Base-by-base conservation (phyloP, 2,888 invertebrate species). In the Ormyrus labotus region DNA sequence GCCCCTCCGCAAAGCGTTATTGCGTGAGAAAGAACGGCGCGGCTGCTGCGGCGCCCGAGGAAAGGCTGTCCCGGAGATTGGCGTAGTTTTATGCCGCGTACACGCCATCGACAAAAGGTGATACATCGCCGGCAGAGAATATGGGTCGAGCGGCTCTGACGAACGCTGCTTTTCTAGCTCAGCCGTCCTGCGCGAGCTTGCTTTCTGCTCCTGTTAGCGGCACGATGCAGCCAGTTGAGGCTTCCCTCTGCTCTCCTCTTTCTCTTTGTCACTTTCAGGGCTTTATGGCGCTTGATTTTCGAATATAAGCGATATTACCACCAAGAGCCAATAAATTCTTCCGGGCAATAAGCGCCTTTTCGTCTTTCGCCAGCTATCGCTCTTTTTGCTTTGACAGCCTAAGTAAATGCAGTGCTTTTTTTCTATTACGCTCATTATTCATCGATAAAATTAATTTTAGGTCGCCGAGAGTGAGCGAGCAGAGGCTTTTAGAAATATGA, bases 121-220 rank as follows among this genome's bases (percentile, higher is more conserved):
- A 70, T 77, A 65, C 69, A 61, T 69, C 53, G 19, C n/a, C 7
- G 19, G 19, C 9, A 11, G 19, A 74, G 74, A 57, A 74, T 74
- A 34, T 74, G 48, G 57, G 64, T 74, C 65, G 50, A 13, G 45
- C 51, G 9, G 2, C 47, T 72, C 63, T 72, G 45, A 72, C 45
- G 11, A 48, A 53, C 47, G 72, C 63, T 5, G 19, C 11, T 13
- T 58, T 34, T 34, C 34, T 34, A 34, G 9, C 48, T 8, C 13
- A 11, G 8, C 45, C 50, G n/a, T 11, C 45, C 47, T 64, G 19
- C 5, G 50, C 50, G 50, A 34, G 3, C 34, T 34, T 34, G 34
- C 34, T 34, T 34, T 34, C 34, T 34, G 34, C 34, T 34, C 34
- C 13, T 47, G 55, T 57, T 10, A 10, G 55, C 10, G 47, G 55